These are phyloP conservation scores for Fukomys damarensis DNA, from an alignment of 2,113 vertebrate genomes.

Conservation along the genomic window DNA sequence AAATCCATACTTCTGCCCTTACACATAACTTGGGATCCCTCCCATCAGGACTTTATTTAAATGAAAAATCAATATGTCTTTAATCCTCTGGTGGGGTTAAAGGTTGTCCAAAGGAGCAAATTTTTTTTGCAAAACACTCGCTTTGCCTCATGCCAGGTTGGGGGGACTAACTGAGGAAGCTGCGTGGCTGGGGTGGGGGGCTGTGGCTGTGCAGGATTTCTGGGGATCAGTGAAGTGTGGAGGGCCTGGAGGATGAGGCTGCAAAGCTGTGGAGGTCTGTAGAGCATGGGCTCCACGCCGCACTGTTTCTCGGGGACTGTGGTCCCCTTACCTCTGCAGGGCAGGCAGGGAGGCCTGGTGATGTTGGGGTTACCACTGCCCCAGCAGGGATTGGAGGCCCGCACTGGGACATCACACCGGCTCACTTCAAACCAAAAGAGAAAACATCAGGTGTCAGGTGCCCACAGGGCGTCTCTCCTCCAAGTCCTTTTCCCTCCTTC, in stretches of 20 bases:
- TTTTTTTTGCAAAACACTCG: neutral
- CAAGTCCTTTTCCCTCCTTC: neutral
- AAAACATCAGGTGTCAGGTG: neutral
- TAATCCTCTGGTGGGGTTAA: neutral
- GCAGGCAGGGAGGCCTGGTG: neutral
- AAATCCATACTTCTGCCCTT: neutral
- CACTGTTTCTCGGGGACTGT: neutral
- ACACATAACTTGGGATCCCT: neutral
- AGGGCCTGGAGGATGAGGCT: neutral
- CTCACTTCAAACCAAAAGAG: neutral
- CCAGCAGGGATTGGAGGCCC: neutral
- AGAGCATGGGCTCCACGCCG: neutral
- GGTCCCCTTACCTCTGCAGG: neutral
- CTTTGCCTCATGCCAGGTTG: neutral
- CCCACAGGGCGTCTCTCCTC: neutral
- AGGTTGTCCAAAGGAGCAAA: neutral
- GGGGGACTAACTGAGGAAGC: neutral
- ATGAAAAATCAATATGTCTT: neutral
- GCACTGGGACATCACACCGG: neutral
- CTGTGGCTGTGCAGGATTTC: neutral
- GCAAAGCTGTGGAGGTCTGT: neutral
- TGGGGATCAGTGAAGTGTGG: neutral
- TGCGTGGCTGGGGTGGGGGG: too few species aligned
- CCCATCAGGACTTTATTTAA: slow-evolving; percentile 21
- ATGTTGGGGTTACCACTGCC: neutral